Evolutionary conservation across 1,140 invertebrate genomes (phyloP), one percentile per base, ranked within the genome.

Genomic region (Drosophila orena): DNA sequence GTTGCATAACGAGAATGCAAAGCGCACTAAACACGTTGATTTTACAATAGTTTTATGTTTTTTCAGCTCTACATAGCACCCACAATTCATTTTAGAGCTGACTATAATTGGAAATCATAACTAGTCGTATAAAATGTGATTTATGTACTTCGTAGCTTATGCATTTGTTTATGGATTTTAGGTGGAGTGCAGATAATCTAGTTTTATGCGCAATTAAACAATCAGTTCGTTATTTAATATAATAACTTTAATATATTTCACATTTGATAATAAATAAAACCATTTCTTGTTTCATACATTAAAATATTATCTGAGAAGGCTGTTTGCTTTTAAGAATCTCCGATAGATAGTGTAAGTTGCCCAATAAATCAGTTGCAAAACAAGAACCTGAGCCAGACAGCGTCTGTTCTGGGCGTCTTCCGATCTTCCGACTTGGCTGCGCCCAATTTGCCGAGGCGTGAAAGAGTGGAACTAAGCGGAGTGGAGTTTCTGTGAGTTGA

Each of bases 361-460:
- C 12, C 7, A 64, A 64, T 35, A 43, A 35, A 17, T 11, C 15
- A n/a, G 44, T 68, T 68, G 59, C 64, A n/a, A 2, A 68, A 52
- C 11, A 27, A 68, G 64, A 65, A 65, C 35, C 15, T 30, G 4
- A 15, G 44, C 46, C 47, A 68, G 64, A 68, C 59, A 11, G 3
- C 10, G 15, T 35, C 59, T 50, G 10, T 43, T 65, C 60, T 64
- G 38, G 30, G 20, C n/a, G 44, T 42, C 59, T 66, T 37, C 14
- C n/a, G 17, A 53, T 44, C 49, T 65, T 65, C 38, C 40, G 54
- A 34, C 34, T 38, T 4, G 22, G 59, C 49, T 77, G 79, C 68
- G 81, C 79, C 83, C 79, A 88, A 86, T 88, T 70, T 88, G 60
- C 66, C 79, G 83, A 88, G 83, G 78, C 83, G 75, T 86, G 64